Evolutionary conservation across 2,113 vertebrate genomes (phyloP).

Genomic region (Melanerpes formicivorus): DNA sequence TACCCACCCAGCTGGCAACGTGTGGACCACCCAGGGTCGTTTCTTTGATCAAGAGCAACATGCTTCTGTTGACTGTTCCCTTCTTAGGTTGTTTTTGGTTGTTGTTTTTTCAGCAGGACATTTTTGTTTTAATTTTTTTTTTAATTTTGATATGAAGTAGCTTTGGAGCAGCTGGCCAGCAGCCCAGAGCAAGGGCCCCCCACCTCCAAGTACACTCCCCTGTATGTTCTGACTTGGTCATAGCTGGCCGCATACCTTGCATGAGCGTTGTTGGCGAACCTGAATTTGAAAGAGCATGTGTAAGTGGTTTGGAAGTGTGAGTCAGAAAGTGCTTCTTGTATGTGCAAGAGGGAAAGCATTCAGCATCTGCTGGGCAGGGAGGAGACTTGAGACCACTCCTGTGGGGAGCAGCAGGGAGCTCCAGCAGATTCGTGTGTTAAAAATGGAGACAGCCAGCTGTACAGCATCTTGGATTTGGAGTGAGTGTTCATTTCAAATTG

Average conservation of each 20-base stretch:
- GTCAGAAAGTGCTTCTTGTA: not conserved
- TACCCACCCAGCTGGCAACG: conserved; percentile 19
- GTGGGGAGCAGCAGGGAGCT: not conserved
- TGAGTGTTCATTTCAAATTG: not conserved
- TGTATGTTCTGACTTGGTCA: not conserved
- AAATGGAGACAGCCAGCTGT: conserved; percentile 4
- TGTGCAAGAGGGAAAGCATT: not conserved
- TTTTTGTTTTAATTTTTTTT: not conserved
- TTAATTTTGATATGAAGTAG: not conserved
- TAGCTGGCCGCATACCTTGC: not conserved
- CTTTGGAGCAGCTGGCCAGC: not conserved
- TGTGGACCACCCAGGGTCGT: conserved; percentile 42
- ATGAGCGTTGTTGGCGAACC: not conserved
- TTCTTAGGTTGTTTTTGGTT: not conserved
- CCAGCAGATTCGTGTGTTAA: not conserved
- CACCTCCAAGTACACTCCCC: not conserved
- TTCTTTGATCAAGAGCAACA: conserved; percentile 17
- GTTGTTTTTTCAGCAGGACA: not conserved
- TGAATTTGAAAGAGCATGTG: not conserved
- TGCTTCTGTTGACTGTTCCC: not conserved
- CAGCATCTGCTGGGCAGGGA: not conserved
- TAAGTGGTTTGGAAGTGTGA: not conserved
- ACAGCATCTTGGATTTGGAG: not conserved
- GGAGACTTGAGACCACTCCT: not conserved
- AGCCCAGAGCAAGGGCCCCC: not conserved